These are phyloP conservation scores for Hylia prasina DNA, from an alignment of 2,113 vertebrate species.

Conservation along the genomic window DNA sequence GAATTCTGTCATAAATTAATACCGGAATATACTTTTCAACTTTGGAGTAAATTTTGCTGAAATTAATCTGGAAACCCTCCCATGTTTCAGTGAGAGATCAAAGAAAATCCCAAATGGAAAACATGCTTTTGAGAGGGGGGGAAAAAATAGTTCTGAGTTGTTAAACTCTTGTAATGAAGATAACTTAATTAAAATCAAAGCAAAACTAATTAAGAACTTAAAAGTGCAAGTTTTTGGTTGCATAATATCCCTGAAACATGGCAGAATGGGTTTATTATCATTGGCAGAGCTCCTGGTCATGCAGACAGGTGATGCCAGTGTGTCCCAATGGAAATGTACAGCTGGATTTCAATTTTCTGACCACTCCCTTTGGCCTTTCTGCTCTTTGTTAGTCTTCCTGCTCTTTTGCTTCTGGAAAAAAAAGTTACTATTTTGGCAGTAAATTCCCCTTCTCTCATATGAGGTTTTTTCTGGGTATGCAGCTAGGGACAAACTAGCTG, in stretches of 20 bases:
- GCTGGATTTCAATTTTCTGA: neutral
- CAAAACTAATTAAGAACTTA: conserved; percentile 45
- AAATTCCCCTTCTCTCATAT: neutral
- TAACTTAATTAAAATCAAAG: conserved; percentile 58
- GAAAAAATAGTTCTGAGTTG: neutral
- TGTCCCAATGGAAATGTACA: neutral
- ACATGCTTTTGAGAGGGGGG: neutral
- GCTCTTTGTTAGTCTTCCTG: neutral
- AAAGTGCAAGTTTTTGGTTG: neutral
- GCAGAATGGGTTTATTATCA: neutral
- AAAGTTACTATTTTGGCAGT: accelerated
- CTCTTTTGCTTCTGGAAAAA: neutral
- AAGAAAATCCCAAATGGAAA: conserved; percentile 58
- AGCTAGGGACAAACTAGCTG: neutral
- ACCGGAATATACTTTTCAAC: neutral
- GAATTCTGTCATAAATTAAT: conserved; percentile 31
- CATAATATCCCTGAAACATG: neutral
- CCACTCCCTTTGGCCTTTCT: neutral
- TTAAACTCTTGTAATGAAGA: conserved; percentile 23
- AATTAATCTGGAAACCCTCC: conserved; percentile 28
- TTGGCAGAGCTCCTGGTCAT: neutral
- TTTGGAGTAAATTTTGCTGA: conserved; percentile 18
- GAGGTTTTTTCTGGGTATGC: neutral
- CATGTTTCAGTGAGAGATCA: conserved; percentile 38
- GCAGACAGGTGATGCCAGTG: neutral